phyloP scores from a whole-genome alignment of 2,888 invertebrate genomes.

The Exocentrus adspersus region DNA sequence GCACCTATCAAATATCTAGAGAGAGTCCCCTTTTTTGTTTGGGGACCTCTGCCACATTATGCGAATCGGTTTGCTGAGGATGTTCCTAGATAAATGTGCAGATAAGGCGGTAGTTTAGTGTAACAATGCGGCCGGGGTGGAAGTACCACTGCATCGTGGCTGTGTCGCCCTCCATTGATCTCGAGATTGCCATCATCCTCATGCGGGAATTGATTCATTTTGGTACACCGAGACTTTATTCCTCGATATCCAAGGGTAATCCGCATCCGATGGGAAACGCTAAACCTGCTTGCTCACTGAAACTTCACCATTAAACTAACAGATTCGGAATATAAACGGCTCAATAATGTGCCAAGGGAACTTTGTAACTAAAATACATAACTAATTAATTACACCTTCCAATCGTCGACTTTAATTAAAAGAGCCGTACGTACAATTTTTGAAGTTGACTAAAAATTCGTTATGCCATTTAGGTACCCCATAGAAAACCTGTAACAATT shows the following conservation, averaged over 20 bases:
- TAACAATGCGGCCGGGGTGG: constrained; percentile 60
- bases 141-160: constrained; percentile 56
- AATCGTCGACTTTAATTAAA: too few relatives aligned
- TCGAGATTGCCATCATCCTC: constrained; percentile 58
- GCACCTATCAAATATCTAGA: background rate
- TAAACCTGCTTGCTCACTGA: constrained; percentile 25
- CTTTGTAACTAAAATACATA: constrained; percentile 2
- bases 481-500: too few relatives aligned
- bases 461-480: too few relatives aligned
- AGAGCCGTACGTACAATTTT: too few relatives aligned
- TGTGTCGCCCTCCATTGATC: constrained; percentile 61
- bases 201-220: constrained; percentile 63
- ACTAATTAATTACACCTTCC: too few relatives aligned
- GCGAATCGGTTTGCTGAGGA: constrained; percentile 44
- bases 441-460: too few relatives aligned
- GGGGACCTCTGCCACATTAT: constrained; percentile 33
- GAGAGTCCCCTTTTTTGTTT: constrained; percentile 22
- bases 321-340: constrained; percentile 20
- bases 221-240: constrained; percentile 58
- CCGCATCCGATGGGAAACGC: constrained; percentile 27
- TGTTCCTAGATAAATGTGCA: constrained; percentile 52
- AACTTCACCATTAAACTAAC: constrained; percentile 24
- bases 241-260: constrained; percentile 37
- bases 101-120: constrained; percentile 62
- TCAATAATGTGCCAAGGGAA: background rate